A percentile compares a stretch with the other conserved stretches of the same genome.
phyloP scores from a whole-genome alignment of 2,797 vertebrate species.

The Anabas testudineus region DNA sequence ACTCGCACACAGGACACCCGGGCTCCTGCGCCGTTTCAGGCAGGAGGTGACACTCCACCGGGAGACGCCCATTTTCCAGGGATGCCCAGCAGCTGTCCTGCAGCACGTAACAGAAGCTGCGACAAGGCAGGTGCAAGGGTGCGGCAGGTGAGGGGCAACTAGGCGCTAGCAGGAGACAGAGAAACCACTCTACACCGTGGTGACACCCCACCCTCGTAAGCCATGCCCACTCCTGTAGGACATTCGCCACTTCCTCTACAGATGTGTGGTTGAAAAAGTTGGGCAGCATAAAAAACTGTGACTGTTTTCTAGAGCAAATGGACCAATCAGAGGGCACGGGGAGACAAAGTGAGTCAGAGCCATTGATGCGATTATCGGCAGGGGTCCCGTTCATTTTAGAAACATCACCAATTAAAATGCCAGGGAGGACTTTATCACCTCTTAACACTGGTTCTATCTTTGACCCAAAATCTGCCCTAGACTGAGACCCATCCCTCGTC shows the following conservation, averaged over 20 bases:
- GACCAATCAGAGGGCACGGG: slow-evolving; percentile 78
- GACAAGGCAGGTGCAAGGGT: slow-evolving; percentile 80
- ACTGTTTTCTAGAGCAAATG: slow-evolving; percentile 79
- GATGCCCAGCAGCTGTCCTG: slow-evolving; percentile 89
- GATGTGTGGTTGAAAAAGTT: slow-evolving; percentile 88
- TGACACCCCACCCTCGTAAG: slow-evolving; percentile 86
- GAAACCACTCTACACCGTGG: slow-evolving; percentile 87
- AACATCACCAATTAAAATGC: slow-evolving; percentile 29
- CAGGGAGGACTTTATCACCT: neutral
- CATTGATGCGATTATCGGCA: neutral
- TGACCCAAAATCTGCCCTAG: slow-evolving; percentile 14
- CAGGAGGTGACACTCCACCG: slow-evolving; percentile 87
- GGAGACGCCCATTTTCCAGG: slow-evolving; percentile 82
- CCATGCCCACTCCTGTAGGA: slow-evolving; percentile 84
- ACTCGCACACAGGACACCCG: slow-evolving; percentile 78
- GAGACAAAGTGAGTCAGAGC: slow-evolving; percentile 73
- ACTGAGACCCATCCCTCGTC: slow-evolving; percentile 34
- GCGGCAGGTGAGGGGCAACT: slow-evolving; percentile 69
- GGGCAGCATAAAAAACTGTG: slow-evolving; percentile 80
- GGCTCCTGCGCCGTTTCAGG: slow-evolving; percentile 75
- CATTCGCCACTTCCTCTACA: slow-evolving; percentile 77
- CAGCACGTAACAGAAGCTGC: slow-evolving; percentile 89
- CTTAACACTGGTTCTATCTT: slow-evolving; percentile 15
- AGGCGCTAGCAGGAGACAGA: slow-evolving; percentile 90
- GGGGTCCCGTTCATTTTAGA: slow-evolving; percentile 18